Conservation (phyloP, 2,888 invertebrate species). For the Pyrrhosoma nymphula region DNA sequence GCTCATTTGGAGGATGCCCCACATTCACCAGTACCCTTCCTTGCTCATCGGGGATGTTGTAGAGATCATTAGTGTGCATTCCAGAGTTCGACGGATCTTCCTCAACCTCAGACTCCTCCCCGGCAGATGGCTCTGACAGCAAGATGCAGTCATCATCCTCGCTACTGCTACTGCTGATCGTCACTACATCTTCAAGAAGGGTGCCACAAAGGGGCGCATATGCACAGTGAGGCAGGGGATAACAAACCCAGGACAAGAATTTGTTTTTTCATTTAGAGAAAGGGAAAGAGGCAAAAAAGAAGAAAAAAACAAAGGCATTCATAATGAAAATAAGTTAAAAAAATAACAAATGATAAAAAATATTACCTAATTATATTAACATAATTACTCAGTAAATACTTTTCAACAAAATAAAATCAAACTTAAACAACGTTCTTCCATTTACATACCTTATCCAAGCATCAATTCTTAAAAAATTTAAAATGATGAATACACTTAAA, state of each 20-base stretch:
- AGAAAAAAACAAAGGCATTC: slow-evolving; percentile 49
- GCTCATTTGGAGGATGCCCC: slow-evolving; percentile 93
- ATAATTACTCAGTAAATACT: not conserved
- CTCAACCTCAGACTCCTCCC: slow-evolving; percentile 87
- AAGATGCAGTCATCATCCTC: slow-evolving; percentile 94
- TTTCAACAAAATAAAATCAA: not conserved
- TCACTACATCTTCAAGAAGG: slow-evolving; percentile 82
- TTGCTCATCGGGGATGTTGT: slow-evolving; percentile 94
- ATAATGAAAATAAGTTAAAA: slow-evolving; percentile 21
- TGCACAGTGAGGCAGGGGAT: slow-evolving; percentile 59
- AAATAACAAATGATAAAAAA: slow-evolving; percentile 24
- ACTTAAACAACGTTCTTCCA: not conserved
- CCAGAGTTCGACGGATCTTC: slow-evolving; percentile 96
- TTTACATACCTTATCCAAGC: not conserved
- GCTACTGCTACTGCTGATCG: slow-evolving; percentile 85
- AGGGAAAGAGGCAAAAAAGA: slow-evolving; percentile 17
- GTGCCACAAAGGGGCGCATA: slow-evolving; percentile 64
- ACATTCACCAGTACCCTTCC: slow-evolving; percentile 96
- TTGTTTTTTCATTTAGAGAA: not conserved
- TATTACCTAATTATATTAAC: not conserved
- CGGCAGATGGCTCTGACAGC: slow-evolving; percentile 89
- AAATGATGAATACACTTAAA: not conserved
- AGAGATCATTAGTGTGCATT: slow-evolving; percentile 94
- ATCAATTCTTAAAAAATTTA: not conserved
- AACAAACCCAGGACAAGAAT: not conserved